Evolutionary conservation across 2,797 vertebrate species (phyloP).

Genomic region (Protosalanx chinensis): DNA sequence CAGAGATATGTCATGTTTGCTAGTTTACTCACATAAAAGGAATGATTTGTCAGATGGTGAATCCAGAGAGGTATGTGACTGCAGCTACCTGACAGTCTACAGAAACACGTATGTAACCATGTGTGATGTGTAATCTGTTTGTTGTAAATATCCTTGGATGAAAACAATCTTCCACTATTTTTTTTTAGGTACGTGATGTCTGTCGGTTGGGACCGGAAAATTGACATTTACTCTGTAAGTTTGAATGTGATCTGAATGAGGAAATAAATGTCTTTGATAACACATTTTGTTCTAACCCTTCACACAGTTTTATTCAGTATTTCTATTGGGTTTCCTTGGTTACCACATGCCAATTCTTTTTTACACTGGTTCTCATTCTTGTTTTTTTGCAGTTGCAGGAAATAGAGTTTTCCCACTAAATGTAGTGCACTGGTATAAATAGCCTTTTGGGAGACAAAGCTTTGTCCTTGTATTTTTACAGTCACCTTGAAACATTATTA

Average conservation of each 20-base stretch:
- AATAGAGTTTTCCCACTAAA: too few species aligned
- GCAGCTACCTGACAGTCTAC: conserved; percentile 69
- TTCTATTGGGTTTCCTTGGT: conserved; percentile 7
- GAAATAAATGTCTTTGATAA: conserved; percentile 30
- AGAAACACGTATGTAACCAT: conserved; percentile 71
- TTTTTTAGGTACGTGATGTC: conserved; percentile 70
- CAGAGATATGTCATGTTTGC: conserved; percentile 2
- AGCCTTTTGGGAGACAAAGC: too few species aligned
- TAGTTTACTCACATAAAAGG: conserved; percentile 5
- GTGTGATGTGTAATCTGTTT: conserved; percentile 18
- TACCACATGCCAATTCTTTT: too few species aligned
- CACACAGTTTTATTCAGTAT: conserved; percentile 40
- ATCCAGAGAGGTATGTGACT: conserved; percentile 71
- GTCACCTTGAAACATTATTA: too few species aligned
- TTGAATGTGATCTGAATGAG: conserved; percentile 18
- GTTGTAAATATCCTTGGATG: conserved; percentile 9
- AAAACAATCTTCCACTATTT: conserved; percentile 19
- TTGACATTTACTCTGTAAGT: conserved; percentile 78
- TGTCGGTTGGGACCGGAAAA: conserved; percentile 75
- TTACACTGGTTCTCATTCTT: too few species aligned
- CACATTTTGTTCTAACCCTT: conserved; percentile 33
- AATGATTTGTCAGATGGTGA: conserved; percentile 53
- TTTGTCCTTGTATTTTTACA: too few species aligned
- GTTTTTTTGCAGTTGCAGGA: too few species aligned
- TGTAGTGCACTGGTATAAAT: too few species aligned